Evolutionary conservation across 1,140 invertebrate species (phyloP).

Genomic region (fruit fly (Drosophila melanogaster)): Release_6_plus_ISO1_MT NC_004354.4:18526001-18526500

Average conservation of each 20-base stretch:
- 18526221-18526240: slow-evolving; percentile 25
- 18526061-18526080: too few relatives aligned
- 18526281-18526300: slow-evolving; percentile 22
- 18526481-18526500: slow-evolving; percentile 73
- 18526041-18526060: too few relatives aligned
- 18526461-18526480: slow-evolving; percentile 1
- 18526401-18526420: slow-evolving; percentile 74
- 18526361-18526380: slow-evolving; percentile 80
- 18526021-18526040: too few relatives aligned
- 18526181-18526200: slow-evolving; percentile 53
- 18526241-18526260: slow-evolving; percentile 48
- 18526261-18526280: background rate
- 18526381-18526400: slow-evolving; percentile 84
- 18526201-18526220: slow-evolving; percentile 60
- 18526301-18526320: slow-evolving; percentile 73
- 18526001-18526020: too few relatives aligned
- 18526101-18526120: background rate
- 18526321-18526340: slow-evolving; percentile 84
- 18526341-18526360: slow-evolving; percentile 75
- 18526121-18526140: background rate
- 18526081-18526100: background rate
- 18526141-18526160: background rate
- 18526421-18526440: slow-evolving; percentile 68
- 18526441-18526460: too few relatives aligned
- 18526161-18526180: background rate